Percentiles rank a stretch among this genome's conserved stretches.
These are phyloP conservation scores for Hydrotaea cyrtoneurina DNA, from an alignment of 2,888 invertebrate genomes.

Conservation along the genomic window DNA sequence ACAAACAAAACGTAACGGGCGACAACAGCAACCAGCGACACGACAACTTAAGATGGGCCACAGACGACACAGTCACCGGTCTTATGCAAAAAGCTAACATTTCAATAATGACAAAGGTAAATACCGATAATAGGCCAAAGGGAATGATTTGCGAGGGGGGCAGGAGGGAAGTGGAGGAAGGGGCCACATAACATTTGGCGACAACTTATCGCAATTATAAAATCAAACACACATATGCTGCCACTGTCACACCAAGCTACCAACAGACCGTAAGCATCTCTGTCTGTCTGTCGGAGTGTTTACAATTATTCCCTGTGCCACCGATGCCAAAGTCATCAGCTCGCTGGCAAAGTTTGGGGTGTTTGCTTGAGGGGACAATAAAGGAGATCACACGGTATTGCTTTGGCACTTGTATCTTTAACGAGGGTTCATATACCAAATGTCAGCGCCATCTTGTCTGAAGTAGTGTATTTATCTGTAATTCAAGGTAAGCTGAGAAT, in stretches of 20 bases:
- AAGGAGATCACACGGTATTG: not conserved
- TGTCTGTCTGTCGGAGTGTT: not conserved
- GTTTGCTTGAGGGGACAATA: no score
- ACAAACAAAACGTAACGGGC: constrained; percentile 46
- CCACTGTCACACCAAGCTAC: constrained; percentile 7
- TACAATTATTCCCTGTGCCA: not conserved
- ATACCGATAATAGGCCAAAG: not conserved
- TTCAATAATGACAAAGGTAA: constrained; percentile 37
- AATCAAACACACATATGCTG: constrained; percentile 57
- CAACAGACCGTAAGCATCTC: no score
- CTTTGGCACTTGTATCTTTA: not conserved
- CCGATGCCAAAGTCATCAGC: not conserved
- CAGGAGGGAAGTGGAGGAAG: not conserved
- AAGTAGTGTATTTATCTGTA: not conserved
- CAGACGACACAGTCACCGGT: not conserved
- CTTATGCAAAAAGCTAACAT: not conserved
- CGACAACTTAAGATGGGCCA: not conserved
- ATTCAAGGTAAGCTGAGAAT: not conserved
- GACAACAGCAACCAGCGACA: not conserved
- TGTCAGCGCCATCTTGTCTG: not conserved
- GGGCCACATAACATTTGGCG: constrained; percentile 50
- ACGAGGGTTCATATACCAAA: not conserved
- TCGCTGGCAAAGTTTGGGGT: not conserved
- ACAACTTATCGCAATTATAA: constrained; percentile 58
- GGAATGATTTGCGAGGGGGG: constrained; percentile 26